Conservation (phyloP, 2,797 vertebrate genomes). For the Decapterus maruadsi region DNA sequence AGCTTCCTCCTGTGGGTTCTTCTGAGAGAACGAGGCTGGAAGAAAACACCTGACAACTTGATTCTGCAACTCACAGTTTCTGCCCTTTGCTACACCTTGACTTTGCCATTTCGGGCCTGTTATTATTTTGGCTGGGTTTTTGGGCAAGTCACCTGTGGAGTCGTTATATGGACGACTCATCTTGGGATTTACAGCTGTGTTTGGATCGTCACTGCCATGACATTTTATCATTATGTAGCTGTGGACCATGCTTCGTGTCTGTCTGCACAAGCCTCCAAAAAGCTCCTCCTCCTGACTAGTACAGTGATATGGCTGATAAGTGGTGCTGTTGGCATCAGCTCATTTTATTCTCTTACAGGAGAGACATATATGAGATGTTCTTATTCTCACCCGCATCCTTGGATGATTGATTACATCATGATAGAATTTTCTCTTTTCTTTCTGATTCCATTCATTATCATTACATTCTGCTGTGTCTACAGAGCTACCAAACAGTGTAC, state of each 20-base stretch:
- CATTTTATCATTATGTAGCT: background rate
- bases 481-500: background rate
- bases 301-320: background rate
- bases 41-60: too few relatives aligned
- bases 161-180: accelerated
- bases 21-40: too few relatives aligned
- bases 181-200: background rate
- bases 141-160: too few relatives aligned
- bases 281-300: background rate
- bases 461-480: background rate
- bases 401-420: accelerated
- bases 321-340: background rate
- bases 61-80: too few relatives aligned
- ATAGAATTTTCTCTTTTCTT: background rate
- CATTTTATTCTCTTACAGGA: background rate
- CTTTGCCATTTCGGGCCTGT: too few relatives aligned
- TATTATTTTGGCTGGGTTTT: too few relatives aligned
- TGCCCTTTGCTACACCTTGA: too few relatives aligned
- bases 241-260: background rate
- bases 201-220: conserved; percentile 8
- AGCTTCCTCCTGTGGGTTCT: too few relatives aligned
- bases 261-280: background rate
- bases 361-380: too few relatives aligned
- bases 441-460: conserved; percentile 5
- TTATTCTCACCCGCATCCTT: background rate